A percentile compares a stretch with the other conserved stretches of the same genome.
Conservation (phyloP, 2,797 vertebrate genomes). For the Eutrigla gurnardus region DNA sequence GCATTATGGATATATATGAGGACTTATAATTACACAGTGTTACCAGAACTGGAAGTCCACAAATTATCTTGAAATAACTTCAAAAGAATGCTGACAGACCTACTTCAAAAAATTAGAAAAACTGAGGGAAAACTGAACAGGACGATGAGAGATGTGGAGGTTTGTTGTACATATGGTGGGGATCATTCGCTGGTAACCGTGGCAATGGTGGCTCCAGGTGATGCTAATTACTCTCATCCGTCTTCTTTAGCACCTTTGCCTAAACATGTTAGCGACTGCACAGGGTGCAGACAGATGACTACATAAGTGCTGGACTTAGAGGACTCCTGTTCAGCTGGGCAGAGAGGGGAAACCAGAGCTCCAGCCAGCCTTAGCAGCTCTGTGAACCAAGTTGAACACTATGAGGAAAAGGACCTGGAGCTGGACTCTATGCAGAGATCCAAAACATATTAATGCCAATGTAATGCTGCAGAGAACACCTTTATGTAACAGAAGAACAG, state of each 20-base stretch:
- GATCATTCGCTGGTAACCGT: slow-evolving; percentile 39
- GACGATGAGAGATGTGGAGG: slow-evolving; percentile 23
- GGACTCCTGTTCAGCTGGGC: slow-evolving; percentile 18
- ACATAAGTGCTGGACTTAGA: slow-evolving; percentile 52
- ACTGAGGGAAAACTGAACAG: neutral
- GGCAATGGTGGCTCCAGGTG: slow-evolving; percentile 51
- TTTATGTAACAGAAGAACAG: neutral
- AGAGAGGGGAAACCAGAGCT: neutral
- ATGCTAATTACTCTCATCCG: slow-evolving; percentile 62
- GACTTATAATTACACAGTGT: neutral
- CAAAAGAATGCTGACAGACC: neutral
- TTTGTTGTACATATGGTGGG: neutral
- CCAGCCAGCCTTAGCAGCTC: neutral
- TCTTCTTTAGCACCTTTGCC: slow-evolving; percentile 57
- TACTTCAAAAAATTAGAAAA: neutral
- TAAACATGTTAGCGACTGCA: slow-evolving; percentile 45
- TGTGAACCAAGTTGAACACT: neutral
- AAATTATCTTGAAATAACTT: neutral
- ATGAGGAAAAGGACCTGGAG: slow-evolving; percentile 1
- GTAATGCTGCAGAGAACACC: neutral
- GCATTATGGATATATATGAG: neutral
- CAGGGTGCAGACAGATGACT: slow-evolving; percentile 46
- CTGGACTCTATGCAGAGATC: slow-evolving; percentile 1
- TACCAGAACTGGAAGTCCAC: neutral
- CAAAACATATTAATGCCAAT: neutral